Evolutionary conservation across 1,140 invertebrate genomes (phyloP), one percentile per base, ranked within the genome.

Genomic region (Mactra quadrangularis): DNA sequence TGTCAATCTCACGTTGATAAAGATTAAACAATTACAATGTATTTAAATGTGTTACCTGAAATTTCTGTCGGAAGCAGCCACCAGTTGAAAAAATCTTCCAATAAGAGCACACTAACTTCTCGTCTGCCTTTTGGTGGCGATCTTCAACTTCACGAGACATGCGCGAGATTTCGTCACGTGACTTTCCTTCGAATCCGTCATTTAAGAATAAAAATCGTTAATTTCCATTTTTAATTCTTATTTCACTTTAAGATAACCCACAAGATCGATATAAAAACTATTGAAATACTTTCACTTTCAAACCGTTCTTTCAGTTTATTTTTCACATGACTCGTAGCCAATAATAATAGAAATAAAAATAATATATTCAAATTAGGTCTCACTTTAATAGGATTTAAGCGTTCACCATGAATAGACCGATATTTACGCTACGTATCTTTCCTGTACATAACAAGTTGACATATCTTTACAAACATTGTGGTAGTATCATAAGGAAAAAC

Each of bases 71-170:
- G 22, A 62, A 76, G 31, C 74, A 76, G 29, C 74, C 52, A 1
- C 74, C 74, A 25, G 74, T 62, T 47, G 74, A 50, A 41, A 76
- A 76, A n/a, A 76, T 7, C 50, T 76, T 60, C 74, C 74, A 76
- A 25, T 76, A 76, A 13, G 74, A 45, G 33, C 74, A 76, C 22
- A 76, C 57, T 57, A 76, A 50, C 33, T 62, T 76, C 15, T 38
- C 74, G 33, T 76, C 74, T n/a, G 45, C 59, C 45, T 62, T 47
- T 47, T 50, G 38, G 27, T 52, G 29, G 59, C 59, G 33, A 50
- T 64, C 62, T 57, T 76, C 71, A 53, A 19, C 13, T 47, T 25
- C 35, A 27, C 52, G 71, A 59, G 71, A 74, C 71, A 74, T 74
- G 52, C 71, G 71, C 55, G 71, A 74, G 71, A 74, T 27, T 74